These are phyloP conservation scores for Lipophrys pholis DNA, from an alignment of 2,113 vertebrate species.

Conservation along the genomic window DNA sequence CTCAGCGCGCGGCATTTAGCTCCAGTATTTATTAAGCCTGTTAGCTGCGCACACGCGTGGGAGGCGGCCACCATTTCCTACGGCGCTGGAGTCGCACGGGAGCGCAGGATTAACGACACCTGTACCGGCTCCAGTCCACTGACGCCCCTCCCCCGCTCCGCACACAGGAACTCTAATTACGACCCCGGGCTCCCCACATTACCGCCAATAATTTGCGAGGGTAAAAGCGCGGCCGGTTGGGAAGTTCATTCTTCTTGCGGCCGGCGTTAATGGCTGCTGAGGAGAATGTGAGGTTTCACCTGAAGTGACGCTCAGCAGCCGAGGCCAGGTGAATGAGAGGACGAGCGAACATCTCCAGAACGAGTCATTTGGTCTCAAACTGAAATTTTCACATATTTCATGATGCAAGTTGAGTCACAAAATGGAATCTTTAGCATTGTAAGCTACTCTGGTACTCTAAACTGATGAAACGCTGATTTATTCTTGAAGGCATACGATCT, in stretches of 20 bases:
- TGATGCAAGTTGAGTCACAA: too few relatives aligned
- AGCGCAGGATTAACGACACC: slow-evolving; percentile 59
- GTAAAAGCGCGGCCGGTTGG: slow-evolving; percentile 40
- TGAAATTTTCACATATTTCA: not conserved
- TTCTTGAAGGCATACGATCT: too few relatives aligned
- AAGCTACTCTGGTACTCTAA: too few relatives aligned
- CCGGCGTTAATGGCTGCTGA: slow-evolving; percentile 49
- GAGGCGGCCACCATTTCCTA: slow-evolving; percentile 21
- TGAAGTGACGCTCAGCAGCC: slow-evolving; percentile 36
- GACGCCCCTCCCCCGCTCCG: slow-evolving; percentile 18
- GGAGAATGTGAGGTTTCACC: slow-evolving; percentile 53
- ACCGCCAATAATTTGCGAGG: slow-evolving; percentile 52
- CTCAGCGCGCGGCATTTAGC: slow-evolving; percentile 29
- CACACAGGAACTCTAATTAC: slow-evolving; percentile 58
- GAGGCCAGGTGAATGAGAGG: slow-evolving; percentile 10
- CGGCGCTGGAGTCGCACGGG: slow-evolving; percentile 30
- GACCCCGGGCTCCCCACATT: slow-evolving; percentile 55
- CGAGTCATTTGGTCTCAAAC: slow-evolving; percentile 1
- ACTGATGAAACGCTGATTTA: too few relatives aligned
- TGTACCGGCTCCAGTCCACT: slow-evolving; percentile 48
- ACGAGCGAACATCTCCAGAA: not conserved
- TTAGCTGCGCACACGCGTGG: slow-evolving; percentile 21
- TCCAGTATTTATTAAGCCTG: slow-evolving; percentile 59
- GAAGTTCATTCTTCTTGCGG: slow-evolving; percentile 49
- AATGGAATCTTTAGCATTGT: too few relatives aligned